Percentiles rank a stretch among this genome's conserved stretches.
phyloP scores from a whole-genome alignment of 2,797 vertebrate genomes.

The Microctenopoma steveboyesi region DNA sequence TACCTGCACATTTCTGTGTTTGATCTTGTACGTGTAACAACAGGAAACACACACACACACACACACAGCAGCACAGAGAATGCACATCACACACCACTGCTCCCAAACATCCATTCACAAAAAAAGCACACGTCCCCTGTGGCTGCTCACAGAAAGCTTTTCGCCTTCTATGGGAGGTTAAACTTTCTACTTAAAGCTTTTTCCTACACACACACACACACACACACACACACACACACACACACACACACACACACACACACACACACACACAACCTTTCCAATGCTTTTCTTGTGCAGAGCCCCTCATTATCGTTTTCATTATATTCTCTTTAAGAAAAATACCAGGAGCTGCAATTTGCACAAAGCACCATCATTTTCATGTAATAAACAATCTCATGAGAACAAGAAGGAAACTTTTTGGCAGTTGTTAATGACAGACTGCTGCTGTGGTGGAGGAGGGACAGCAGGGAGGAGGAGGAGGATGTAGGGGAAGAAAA shows the following conservation, averaged over 20 bases:
- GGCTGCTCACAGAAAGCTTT: constrained; percentile 42
- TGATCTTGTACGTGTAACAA: background rate
- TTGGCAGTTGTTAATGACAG: constrained; percentile 53
- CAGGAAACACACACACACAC: constrained; percentile 6
- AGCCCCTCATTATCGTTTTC: background rate
- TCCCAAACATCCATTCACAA: constrained; percentile 28
- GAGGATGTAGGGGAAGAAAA: constrained; percentile 43
- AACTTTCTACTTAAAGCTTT: no score
- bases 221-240: no score
- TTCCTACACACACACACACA: no score
- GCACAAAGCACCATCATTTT: constrained; percentile 33
- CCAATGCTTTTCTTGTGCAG: background rate
- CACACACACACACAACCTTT: no score
- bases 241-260: no score
- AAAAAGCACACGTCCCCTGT: constrained; percentile 22
- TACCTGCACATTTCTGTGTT: background rate
- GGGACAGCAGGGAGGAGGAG: constrained; percentile 40
- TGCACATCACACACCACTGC: background rate
- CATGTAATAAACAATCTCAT: constrained; percentile 31
- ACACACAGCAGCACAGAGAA: background rate
- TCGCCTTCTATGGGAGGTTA: constrained; percentile 62
- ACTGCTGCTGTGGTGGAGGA: constrained; percentile 42
- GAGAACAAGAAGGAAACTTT: constrained; percentile 31
- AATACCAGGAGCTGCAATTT: constrained; percentile 36
- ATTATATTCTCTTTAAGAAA: constrained; percentile 22